Evolutionary conservation across 2,888 invertebrate species (phyloP).

Genomic region (Aspidapion aeneum): DNA sequence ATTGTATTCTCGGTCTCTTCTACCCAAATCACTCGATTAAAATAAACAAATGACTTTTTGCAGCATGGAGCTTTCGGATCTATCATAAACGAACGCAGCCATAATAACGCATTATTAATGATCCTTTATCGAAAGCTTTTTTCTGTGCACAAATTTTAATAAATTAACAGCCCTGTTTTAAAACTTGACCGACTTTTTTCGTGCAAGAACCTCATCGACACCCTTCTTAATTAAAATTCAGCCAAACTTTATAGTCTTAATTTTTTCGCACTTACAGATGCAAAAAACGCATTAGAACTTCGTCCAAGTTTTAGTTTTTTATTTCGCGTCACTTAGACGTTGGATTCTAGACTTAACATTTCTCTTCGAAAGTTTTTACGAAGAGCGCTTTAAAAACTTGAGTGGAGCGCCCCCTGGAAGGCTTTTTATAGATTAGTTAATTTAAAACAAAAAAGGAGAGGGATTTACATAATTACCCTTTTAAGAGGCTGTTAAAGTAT

Average conservation of each 20-base stretch:
- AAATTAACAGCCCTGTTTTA: too few relatives aligned
- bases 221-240: background rate
- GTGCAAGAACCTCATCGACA: background rate
- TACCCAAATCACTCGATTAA: too few relatives aligned
- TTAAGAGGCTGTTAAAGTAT: too few relatives aligned
- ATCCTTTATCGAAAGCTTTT: background rate
- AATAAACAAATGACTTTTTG: too few relatives aligned
- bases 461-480: background rate
- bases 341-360: background rate
- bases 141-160: too few relatives aligned
- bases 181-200: background rate
- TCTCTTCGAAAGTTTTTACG: background rate
- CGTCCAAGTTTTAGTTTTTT: background rate
- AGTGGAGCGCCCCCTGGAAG: background rate
- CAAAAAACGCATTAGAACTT: background rate
- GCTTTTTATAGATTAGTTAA: background rate
- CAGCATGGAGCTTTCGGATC: too few relatives aligned
- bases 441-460: background rate
- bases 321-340: background rate
- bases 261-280: background rate
- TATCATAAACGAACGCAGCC: too few relatives aligned
- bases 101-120: background rate
- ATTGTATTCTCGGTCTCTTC: too few relatives aligned
- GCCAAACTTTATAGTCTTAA: background rate
- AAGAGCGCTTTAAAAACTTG: background rate